These are phyloP conservation scores for Drosophila buzzatii DNA, from an alignment of 2,888 invertebrate species.

Conservation along the genomic window DNA sequence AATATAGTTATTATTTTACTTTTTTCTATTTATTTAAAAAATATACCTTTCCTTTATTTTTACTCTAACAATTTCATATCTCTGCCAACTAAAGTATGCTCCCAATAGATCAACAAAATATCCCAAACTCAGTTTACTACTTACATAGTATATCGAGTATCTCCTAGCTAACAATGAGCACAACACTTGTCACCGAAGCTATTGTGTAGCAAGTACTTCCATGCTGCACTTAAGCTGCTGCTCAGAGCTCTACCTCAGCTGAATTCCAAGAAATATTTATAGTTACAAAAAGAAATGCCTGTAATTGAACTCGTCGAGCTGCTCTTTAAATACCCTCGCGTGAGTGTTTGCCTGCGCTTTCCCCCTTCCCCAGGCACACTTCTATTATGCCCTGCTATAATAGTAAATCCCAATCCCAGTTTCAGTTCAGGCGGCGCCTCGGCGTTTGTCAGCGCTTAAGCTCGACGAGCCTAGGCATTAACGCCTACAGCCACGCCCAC, in stretches of 20 bases:
- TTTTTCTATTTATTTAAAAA: no score
- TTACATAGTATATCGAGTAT: no score
- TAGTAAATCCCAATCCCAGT: slow-evolving; percentile 12
- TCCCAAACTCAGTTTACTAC: background rate
- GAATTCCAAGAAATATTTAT: slow-evolving; percentile 1
- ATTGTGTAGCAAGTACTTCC: background rate
- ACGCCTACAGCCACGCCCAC: slow-evolving; percentile 20
- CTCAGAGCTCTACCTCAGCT: background rate
- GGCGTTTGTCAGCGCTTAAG: slow-evolving; percentile 12
- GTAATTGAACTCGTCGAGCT: background rate
- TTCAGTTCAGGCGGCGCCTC: slow-evolving; percentile 1
- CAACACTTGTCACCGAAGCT: background rate
- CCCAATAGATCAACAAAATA: background rate
- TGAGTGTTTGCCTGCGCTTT: background rate
- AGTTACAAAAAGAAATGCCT: no score
- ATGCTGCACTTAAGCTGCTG: background rate
- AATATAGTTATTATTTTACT: no score
- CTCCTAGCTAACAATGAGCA: no score
- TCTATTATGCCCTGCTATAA: slow-evolving; percentile 11
- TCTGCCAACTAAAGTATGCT: background rate
- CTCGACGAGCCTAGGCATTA: slow-evolving; percentile 22
- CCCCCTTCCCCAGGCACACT: background rate
- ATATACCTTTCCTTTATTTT: background rate
- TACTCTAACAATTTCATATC: background rate
- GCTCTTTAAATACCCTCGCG: background rate